Conservation (phyloP, 1,140 invertebrate genomes). For the Cydia splendana region DNA sequence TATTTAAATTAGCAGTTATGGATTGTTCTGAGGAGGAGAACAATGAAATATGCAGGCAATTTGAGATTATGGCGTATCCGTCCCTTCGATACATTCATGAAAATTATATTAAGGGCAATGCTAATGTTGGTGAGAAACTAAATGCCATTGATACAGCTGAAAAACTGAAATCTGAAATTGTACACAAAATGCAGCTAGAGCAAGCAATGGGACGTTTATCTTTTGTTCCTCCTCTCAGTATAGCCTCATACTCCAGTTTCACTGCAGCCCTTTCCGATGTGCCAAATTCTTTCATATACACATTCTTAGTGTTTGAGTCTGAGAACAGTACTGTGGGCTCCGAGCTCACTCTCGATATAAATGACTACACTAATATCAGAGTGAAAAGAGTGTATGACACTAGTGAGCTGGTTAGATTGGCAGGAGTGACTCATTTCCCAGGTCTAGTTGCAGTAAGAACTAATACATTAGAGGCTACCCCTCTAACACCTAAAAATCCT, state of each 20-base stretch:
- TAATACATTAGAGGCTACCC: constrained; percentile 57
- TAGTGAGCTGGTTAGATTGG: constrained; percentile 77
- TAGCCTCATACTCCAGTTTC: constrained; percentile 77
- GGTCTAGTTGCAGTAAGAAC: constrained; percentile 75
- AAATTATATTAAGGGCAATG: constrained; percentile 79
- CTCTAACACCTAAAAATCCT: constrained; percentile 68
- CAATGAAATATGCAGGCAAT: constrained; percentile 88
- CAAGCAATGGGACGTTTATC: constrained; percentile 80
- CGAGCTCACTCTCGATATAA: constrained; percentile 83
- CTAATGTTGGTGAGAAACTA: constrained; percentile 81
- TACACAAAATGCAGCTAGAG: constrained; percentile 82
- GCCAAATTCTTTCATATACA: constrained; percentile 67
- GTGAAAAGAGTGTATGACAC: constrained; percentile 80
- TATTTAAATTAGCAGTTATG: constrained; percentile 79
- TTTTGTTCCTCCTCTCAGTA: constrained; percentile 82
- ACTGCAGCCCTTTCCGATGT: constrained; percentile 67
- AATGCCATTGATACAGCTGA: constrained; percentile 79
- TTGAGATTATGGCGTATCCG: constrained; percentile 93
- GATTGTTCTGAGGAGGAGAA: constrained; percentile 89
- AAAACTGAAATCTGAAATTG: constrained; percentile 79
- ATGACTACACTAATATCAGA: constrained; percentile 76
- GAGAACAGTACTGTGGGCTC: constrained; percentile 80
- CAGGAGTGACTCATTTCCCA: constrained; percentile 79
- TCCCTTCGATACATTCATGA: constrained; percentile 88
- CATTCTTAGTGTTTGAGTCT: constrained; percentile 83